Evolutionary conservation across 2,797 vertebrate genomes (phyloP), one percentile per base, ranked within the genome.

Genomic region (Tympanoctomys barrerae): DNA sequence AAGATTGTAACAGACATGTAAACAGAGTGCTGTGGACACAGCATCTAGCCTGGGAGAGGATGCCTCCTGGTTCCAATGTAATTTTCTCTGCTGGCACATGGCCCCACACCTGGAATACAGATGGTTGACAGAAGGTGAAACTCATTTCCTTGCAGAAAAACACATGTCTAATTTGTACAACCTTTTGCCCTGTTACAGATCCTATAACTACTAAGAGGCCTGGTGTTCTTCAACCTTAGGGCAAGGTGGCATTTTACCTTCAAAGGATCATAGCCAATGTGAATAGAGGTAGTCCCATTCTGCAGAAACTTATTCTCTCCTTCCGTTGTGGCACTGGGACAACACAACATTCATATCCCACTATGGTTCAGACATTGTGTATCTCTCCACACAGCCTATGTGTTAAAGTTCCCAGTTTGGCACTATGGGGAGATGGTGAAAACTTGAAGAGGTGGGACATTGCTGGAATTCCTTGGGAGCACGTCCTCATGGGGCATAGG

Each of bases 101-200:
- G 39, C 14, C 16, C 21, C 6, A 3, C n/a, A 84, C 31, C 82
- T 85, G 57, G 54, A 18, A 22, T 68, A 49, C 71, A 93, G 61
- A 90, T 49, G 52, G 80, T 70, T 39, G 81, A 52, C 42, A 66
- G 66, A 66, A 94, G 61, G 49, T 18, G 22, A 94, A 82, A 66
- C 5, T 28, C 61, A 24, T 39, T 90, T 94, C 36, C 28, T 81
- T 54, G 71, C 59, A 90, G 71, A 89, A 39, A 87, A 89, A 39
- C 16, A 49, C 26, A 16, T 39, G 36, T 71, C 94, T 87, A 61
- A 91, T 78, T 87, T 62, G 42, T 52, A 91, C 49, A 91, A 59
- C 39, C 13, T 14, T 93, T 91, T 73, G 18, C 49, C n/a, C 36
- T 79, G 70, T 54, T 52, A 89, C 39, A 83, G 70, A 66, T 1